A percentile compares a stretch with the other conserved stretches of the same genome.
These are phyloP conservation scores for Oreochromis grahami DNA, from an alignment of 2,797 vertebrate genomes.

Conservation along the genomic window DNA sequence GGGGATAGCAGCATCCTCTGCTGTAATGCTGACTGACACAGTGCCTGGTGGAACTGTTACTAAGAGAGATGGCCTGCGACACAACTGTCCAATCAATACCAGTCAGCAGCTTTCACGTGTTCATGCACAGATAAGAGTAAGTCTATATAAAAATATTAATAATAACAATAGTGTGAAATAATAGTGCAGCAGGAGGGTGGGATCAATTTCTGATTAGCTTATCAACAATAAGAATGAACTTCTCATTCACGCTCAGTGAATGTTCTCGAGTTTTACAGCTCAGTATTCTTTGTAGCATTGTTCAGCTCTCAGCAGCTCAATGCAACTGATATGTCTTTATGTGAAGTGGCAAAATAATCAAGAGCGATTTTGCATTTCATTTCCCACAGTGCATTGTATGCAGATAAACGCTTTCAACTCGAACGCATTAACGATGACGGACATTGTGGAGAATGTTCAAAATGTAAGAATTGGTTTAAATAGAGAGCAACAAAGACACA, in stretches of 20 bases:
- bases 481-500: neutral
- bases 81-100: constrained; percentile 41
- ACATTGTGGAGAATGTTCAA: neutral
- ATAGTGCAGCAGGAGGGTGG: neutral
- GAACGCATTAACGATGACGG: neutral
- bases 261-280: neutral
- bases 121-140: neutral
- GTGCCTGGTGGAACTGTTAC: constrained; percentile 51
- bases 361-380: neutral
- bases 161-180: neutral
- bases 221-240: neutral
- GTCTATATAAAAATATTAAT: neutral
- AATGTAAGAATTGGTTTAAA: neutral
- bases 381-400: neutral
- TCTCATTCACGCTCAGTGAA: neutral
- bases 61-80: constrained; percentile 44
- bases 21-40: constrained; percentile 66
- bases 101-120: constrained; percentile 8
- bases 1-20: constrained; percentile 30
- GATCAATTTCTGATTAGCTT: neutral
- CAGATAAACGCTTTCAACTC: neutral
- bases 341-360: neutral
- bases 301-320: neutral
- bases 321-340: neutral
- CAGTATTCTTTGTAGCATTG: neutral